A percentile compares a stretch with the other conserved stretches of the same genome.
Conservation (phyloP, 1,140 invertebrate species). For the Ceratina calcarata region DNA sequence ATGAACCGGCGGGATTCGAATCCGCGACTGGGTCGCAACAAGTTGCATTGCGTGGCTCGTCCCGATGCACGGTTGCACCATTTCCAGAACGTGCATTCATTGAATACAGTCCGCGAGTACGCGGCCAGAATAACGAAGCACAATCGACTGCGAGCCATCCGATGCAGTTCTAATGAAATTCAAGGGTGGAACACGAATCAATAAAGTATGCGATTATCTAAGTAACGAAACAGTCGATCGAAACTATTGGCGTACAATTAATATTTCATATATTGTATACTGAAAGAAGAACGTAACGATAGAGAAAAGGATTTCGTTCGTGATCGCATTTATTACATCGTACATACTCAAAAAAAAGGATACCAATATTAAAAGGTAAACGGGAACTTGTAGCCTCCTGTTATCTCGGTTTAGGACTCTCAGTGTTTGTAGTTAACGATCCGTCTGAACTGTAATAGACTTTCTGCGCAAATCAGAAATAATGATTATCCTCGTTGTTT, state of each 20-base stretch:
- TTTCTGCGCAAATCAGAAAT: conserved; percentile 34
- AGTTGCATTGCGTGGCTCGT: conserved; percentile 59
- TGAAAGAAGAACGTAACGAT: background rate
- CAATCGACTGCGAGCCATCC: conserved; percentile 33
- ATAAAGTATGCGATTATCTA: too few species aligned
- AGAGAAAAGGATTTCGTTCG: background rate
- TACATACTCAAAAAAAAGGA: conserved; percentile 5
- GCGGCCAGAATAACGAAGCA: conserved; percentile 25
- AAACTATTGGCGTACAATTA: too few species aligned
- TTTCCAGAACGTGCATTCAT: conserved; percentile 30
- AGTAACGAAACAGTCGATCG: too few species aligned
- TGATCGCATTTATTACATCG: conserved; percentile 20
- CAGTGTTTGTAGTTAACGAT: conserved; percentile 52
- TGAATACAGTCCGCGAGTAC: conserved; percentile 37
- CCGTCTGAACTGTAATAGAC: conserved; percentile 60
- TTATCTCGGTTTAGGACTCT: conserved; percentile 47
- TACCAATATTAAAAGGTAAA: conserved; percentile 16
- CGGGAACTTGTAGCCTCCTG: conserved; percentile 17
- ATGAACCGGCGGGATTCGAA: conserved; percentile 19
- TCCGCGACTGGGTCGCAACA: conserved; percentile 57
- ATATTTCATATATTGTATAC: too few species aligned
- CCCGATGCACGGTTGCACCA: background rate
- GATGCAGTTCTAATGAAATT: conserved; percentile 32
- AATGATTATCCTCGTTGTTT: background rate
- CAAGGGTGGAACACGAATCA: background rate